Conservation (phyloP, 2,888 invertebrate genomes). For the Harpalus rubripes region DNA sequence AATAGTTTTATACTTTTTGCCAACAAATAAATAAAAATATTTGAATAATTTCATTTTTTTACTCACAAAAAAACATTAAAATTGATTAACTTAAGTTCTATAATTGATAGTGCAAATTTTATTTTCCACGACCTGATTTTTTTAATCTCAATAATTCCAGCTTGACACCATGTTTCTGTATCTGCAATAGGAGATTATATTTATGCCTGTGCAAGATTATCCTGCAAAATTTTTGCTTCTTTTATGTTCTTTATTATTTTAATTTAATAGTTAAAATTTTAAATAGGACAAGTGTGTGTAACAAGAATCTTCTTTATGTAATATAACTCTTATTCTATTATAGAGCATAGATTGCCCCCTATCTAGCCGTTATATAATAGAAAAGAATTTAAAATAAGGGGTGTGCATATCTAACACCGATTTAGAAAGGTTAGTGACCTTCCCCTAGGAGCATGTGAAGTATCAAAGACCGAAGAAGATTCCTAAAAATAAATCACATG, state of each 20-base stretch:
- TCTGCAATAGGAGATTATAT: not conserved
- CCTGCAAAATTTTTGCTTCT: not conserved
- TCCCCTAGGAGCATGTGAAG: slow-evolving; percentile 2
- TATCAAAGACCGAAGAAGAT: slow-evolving; percentile 44
- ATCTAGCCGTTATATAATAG: slow-evolving; percentile 43
- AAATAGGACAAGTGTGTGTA: not conserved
- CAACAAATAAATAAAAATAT: too few species aligned
- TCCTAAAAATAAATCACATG: slow-evolving; percentile 35
- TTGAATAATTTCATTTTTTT: too few species aligned
- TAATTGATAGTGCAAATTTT: too few species aligned
- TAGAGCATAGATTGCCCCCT: slow-evolving; percentile 31
- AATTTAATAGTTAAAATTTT: not conserved
- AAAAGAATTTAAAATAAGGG: slow-evolving; percentile 47
- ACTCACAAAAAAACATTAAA: too few species aligned
- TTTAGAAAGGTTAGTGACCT: slow-evolving; percentile 46
- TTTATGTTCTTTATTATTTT: slow-evolving; percentile 2
- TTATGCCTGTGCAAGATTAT: too few species aligned
- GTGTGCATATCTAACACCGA: slow-evolving; percentile 39
- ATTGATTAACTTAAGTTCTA: too few species aligned
- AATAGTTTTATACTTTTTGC: too few species aligned
- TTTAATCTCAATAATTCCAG: too few species aligned
- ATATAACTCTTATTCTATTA: slow-evolving; percentile 4
- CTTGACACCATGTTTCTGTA: too few species aligned
- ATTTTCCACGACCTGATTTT: too few species aligned
- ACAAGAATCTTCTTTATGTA: slow-evolving; percentile 16